Percentiles rank a stretch among this genome's conserved stretches.
These are phyloP conservation scores for Drosophila recens DNA, from an alignment of 2,888 invertebrate genomes.

Conservation along the genomic window DNA sequence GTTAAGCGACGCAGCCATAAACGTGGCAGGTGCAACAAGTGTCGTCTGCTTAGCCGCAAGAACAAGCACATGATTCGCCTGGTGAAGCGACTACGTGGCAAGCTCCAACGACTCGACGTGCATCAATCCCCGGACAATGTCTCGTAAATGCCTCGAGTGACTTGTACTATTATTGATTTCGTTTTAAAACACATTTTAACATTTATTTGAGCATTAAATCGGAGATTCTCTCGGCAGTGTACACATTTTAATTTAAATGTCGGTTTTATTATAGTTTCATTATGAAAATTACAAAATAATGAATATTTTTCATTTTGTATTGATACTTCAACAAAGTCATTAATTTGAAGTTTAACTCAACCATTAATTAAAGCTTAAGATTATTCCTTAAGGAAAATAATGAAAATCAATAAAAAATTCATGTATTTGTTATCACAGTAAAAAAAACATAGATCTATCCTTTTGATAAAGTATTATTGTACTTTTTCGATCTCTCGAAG, in stretches of 20 bases:
- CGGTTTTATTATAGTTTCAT: too few relatives aligned
- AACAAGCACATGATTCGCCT: not conserved
- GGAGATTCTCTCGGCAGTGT: not conserved
- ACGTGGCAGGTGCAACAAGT: not conserved
- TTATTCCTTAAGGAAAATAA: too few relatives aligned
- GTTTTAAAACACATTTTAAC: not conserved
- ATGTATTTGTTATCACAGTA: too few relatives aligned
- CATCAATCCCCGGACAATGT: not conserved
- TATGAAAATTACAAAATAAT: too few relatives aligned
- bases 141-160: not conserved
- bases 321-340: not conserved
- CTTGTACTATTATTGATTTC: not conserved
- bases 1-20: not conserved
- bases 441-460: too few relatives aligned
- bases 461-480: not conserved
- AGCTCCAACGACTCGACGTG: not conserved
- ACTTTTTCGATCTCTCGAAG: not conserved
- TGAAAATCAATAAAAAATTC: too few relatives aligned
- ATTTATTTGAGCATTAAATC: slow-evolving; percentile 1
- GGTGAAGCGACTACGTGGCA: not conserved
- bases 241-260: too few relatives aligned
- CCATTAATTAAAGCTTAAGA: too few relatives aligned
- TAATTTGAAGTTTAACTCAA: not conserved
- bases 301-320: not conserved
- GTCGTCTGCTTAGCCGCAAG: not conserved